Evolutionary conservation across 2,113 vertebrate species (phyloP).

Genomic region (Crotalus horridus): DNA sequence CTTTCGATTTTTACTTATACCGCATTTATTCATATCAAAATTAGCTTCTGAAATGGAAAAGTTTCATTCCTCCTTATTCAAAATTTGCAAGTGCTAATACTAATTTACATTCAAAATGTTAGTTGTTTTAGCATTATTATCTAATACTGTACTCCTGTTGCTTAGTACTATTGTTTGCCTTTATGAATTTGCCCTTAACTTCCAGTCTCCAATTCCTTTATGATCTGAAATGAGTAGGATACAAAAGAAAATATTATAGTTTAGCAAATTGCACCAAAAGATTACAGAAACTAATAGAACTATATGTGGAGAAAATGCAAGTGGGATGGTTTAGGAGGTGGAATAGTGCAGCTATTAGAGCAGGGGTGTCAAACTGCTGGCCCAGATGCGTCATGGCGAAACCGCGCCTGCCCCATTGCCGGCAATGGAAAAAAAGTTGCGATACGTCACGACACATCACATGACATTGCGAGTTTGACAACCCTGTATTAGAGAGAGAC

Average conservation of each 20-base stretch:
- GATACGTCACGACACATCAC: no score
- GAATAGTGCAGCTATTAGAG: neutral
- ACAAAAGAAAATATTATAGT: neutral
- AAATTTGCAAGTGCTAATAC: neutral
- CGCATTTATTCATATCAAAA: no score
- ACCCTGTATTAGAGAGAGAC: neutral
- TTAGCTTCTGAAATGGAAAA: neutral
- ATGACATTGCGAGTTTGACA: no score
- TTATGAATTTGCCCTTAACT: neutral
- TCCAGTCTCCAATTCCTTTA: neutral
- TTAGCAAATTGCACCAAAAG: neutral
- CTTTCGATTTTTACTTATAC: no score
- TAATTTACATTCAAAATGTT: conserved; percentile 23
- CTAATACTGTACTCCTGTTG: neutral
- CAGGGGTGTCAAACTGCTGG: no score
- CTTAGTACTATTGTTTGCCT: neutral
- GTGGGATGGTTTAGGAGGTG: neutral
- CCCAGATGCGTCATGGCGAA: no score
- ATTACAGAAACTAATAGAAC: neutral
- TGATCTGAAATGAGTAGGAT: neutral
- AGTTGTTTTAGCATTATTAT: conserved; percentile 15
- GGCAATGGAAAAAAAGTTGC: no score
- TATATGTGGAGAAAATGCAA: neutral
- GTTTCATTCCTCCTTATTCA: neutral
- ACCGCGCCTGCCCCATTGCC: no score